These are phyloP conservation scores for Ommatoiulus sabulosus DNA, from an alignment of 2,888 invertebrate species.

Conservation along the genomic window DNA sequence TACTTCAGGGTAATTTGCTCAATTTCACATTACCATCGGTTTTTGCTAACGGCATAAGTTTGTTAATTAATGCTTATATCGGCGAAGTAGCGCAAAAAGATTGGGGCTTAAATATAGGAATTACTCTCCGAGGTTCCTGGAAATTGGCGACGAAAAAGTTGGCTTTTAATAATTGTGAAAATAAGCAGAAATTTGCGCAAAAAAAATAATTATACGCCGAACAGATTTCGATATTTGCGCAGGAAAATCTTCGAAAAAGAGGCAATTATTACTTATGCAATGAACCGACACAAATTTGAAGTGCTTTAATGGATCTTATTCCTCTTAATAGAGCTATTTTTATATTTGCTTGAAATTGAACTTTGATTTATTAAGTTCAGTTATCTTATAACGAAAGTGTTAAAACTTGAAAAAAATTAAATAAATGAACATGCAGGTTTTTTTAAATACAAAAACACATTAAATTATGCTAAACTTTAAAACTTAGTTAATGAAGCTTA, in stretches of 20 bases:
- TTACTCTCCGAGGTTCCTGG: background rate
- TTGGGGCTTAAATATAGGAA: background rate
- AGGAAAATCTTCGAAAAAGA: background rate
- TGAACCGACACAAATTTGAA: background rate
- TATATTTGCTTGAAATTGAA: background rate
- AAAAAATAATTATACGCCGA: background rate
- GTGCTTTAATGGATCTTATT: background rate
- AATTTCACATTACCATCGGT: slow-evolving; percentile 28
- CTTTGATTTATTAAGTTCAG: background rate
- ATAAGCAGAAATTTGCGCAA: background rate
- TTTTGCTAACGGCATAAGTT: slow-evolving; percentile 34
- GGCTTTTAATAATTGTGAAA: background rate
- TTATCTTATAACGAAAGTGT: background rate
- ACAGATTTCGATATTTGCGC: background rate
- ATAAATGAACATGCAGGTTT: too few relatives aligned
- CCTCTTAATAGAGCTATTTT: background rate
- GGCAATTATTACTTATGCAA: background rate
- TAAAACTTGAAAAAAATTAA: background rate
- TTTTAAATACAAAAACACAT: too few relatives aligned
- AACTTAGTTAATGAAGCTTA: too few relatives aligned
- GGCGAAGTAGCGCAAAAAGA: background rate
- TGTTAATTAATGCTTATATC: slow-evolving; percentile 22
- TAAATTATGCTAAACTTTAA: too few relatives aligned
- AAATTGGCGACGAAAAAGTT: background rate
- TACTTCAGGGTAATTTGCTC: slow-evolving; percentile 27